Conservation (phyloP, 2,888 invertebrate species). For the Hypomecis atomaria region DNA sequence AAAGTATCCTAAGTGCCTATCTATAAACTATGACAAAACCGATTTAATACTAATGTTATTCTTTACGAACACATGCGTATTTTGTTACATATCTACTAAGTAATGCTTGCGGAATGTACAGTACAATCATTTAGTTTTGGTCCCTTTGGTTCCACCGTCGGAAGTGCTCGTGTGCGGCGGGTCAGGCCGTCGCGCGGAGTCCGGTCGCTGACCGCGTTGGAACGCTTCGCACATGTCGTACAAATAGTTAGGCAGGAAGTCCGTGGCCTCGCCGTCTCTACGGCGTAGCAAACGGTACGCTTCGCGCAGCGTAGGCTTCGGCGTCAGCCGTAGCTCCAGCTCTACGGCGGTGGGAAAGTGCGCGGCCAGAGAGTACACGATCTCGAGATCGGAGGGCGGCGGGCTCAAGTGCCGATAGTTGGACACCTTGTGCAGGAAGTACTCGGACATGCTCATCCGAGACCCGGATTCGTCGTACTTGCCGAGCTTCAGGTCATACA, state of each 20-base stretch:
- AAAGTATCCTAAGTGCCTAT: conserved; percentile 9
- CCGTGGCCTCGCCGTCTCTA: conserved; percentile 73
- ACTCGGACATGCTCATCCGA: conserved; percentile 77
- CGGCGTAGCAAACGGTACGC: conserved; percentile 77
- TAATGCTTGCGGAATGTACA: not conserved
- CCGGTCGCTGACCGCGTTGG: conserved; percentile 72
- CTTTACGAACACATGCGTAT: not conserved
- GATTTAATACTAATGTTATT: conserved; percentile 1
- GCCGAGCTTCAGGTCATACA: conserved; percentile 78
- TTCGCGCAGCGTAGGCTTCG: conserved; percentile 77
- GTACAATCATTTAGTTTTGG: conserved; percentile 36
- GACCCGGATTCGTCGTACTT: conserved; percentile 72
- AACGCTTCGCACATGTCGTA: conserved; percentile 82
- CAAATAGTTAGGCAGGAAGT: conserved; percentile 78
- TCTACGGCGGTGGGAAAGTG: conserved; percentile 79
- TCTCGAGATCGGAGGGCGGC: conserved; percentile 79
- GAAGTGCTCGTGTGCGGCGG: conserved; percentile 51
- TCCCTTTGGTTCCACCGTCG: conserved; percentile 55
- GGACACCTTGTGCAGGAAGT: conserved; percentile 78
- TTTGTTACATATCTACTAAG: not conserved
- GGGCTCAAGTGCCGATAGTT: conserved; percentile 76
- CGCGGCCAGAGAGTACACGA: conserved; percentile 78
- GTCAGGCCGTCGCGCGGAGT: conserved; percentile 67
- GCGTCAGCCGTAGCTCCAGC: conserved; percentile 75
- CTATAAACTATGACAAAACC: conserved; percentile 11